Evolutionary conservation across 2,113 vertebrate species (phyloP), one percentile per base, ranked within the genome.

Genomic region (Lamprotornis superbus): DNA sequence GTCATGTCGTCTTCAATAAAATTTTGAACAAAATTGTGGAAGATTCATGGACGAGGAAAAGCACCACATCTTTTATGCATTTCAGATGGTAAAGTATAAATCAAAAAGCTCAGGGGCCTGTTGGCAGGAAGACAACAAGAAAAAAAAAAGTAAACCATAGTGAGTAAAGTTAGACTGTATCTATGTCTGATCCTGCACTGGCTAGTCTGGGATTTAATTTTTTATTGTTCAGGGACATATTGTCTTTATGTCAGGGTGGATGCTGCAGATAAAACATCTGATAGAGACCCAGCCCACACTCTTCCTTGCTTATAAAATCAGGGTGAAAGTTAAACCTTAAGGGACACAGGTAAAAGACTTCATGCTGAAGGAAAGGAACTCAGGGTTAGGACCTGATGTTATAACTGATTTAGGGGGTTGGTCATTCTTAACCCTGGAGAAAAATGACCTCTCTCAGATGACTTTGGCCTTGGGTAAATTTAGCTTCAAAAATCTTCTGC

Each of bases 1-100:
- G 75, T 97, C 97, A 97, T 96, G 95, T 97, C 97, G 88, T 70
- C 67, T 94, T 95, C 92, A 89, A 92, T 94, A 95, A 97, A 95
- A 96, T 96, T 95, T 97, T 91, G 95, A 97, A 95, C 87, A 87
- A 94, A 96, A 94, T 87, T 65, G 83, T 9, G 3, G 59, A 91
- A 96, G 96, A 97, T 97, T 97, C 95, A 97, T 85, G 77, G 77
- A 60, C 67, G 47, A 95, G 90, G 4, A 85, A 76, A 94, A 92
- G 68, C 6, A 0, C 46, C 57, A 64, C 89, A 96, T 97, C 94
- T 96, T 97, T 94, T 96, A 97, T 96, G 92, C 87, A 97, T 97
- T 97, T 96, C 50, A 79, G 85, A 92, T 83, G 17, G 75, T 31
- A 85, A 95, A 92, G 80, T 81, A 97, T 97, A 97, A 97, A 97